Evolutionary conservation across 2,113 vertebrate genomes (phyloP).

Genomic region (Capra hircus): DNA sequence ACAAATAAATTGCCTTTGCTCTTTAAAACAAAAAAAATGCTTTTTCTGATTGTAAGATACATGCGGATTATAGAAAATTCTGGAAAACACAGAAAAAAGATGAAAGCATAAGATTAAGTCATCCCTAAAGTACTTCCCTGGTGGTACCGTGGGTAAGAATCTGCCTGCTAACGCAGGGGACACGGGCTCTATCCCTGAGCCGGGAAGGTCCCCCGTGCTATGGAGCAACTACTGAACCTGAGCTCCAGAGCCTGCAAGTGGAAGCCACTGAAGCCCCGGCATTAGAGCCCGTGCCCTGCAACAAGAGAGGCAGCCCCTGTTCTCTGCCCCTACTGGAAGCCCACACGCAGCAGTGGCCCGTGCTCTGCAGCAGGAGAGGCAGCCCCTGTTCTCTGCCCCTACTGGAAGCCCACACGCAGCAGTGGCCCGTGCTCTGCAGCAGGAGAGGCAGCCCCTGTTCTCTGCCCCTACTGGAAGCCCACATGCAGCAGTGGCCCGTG

Average conservation of each 20-base stretch:
- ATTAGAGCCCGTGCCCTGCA: neutral
- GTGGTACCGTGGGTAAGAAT: neutral
- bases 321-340: neutral
- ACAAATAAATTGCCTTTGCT: neutral
- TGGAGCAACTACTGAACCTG: neutral
- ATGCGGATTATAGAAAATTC: neutral
- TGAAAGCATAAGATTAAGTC: neutral
- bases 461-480: neutral
- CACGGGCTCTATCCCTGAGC: neutral
- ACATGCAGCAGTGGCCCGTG: neutral
- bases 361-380: too few species aligned
- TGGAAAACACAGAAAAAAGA: neutral
- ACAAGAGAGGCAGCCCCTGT: accelerated
- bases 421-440: neutral
- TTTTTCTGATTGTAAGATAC: neutral
- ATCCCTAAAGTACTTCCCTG: neutral
- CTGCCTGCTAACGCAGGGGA: neutral
- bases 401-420: too few species aligned
- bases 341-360: neutral
- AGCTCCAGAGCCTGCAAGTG: neutral
- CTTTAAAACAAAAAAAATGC: neutral
- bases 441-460: neutral
- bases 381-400: too few species aligned
- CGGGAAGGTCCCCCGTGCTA: neutral
- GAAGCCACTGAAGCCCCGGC: neutral